phyloP scores from a whole-genome alignment of 2,888 invertebrate species.

The Frankliniella fusca region DNA sequence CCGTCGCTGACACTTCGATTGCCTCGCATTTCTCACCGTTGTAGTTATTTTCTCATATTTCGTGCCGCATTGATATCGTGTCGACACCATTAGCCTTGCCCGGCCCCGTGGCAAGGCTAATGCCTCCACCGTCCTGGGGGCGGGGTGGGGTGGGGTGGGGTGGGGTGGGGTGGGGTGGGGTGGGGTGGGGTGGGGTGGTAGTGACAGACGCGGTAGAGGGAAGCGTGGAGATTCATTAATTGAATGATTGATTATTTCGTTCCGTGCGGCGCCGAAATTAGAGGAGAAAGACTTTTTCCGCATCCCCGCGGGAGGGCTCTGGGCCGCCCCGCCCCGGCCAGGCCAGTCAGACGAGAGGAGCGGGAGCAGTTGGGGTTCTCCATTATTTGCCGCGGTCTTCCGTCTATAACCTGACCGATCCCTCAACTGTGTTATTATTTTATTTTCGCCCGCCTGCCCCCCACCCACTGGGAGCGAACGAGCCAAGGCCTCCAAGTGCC shows the following conservation, averaged over 20 bases:
- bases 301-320: background rate
- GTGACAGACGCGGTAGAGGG: background rate
- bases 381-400: too few species aligned
- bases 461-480: too few species aligned
- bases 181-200: background rate
- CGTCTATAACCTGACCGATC: too few species aligned
- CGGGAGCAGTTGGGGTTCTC: background rate
- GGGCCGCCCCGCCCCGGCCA: background rate
- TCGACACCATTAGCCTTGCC: background rate
- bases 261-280: background rate
- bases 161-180: too few species aligned
- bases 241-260: constrained; percentile 21
- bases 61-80: too few species aligned
- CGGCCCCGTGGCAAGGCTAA: background rate
- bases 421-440: too few species aligned
- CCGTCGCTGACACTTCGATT: too few species aligned
- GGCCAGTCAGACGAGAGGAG: background rate
- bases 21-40: too few species aligned
- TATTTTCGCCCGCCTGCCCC: too few species aligned
- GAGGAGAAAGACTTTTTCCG: background rate
- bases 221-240: constrained; percentile 10
- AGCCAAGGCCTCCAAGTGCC: too few species aligned
- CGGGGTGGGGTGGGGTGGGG: background rate
- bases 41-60: too few species aligned
- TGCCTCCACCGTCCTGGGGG: background rate